Conservation (phyloP, 2,888 invertebrate genomes). For the Micoletzkya japonica region DNA sequence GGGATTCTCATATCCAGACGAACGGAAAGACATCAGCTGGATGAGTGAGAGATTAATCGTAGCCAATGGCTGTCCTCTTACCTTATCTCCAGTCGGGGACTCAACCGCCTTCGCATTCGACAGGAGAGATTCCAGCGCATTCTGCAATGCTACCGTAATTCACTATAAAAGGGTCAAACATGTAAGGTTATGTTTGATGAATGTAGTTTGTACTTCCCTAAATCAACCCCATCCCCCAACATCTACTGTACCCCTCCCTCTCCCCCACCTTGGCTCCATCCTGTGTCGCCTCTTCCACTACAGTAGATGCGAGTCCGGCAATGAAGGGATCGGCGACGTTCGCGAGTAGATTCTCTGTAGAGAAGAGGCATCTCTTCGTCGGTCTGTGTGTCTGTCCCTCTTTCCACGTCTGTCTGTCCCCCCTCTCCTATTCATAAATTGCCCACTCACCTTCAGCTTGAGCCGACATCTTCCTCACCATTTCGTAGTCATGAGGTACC, state of each 20-base stretch:
- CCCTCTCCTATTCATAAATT: neutral
- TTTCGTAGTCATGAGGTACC: neutral
- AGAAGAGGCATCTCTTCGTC: neutral
- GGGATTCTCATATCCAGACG: slow-evolving; percentile 26
- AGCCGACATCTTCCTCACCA: slow-evolving; percentile 3
- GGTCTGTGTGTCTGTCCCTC: neutral
- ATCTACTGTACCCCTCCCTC: neutral
- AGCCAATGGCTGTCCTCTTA: neutral
- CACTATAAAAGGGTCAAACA: too few relatives aligned
- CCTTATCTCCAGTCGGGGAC: slow-evolving; percentile 22
- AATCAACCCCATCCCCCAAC: too few relatives aligned
- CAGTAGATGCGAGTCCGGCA: slow-evolving; percentile 27
- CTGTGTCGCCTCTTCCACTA: slow-evolving; percentile 23
- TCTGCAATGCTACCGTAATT: too few relatives aligned
- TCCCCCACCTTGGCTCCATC: slow-evolving; percentile 27
- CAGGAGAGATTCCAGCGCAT: slow-evolving; percentile 16
- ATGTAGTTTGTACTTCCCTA: too few relatives aligned
- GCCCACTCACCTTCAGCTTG: slow-evolving; percentile 15
- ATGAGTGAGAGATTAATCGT: slow-evolving; percentile 1
- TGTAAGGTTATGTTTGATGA: too few relatives aligned
- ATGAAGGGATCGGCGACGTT: slow-evolving; percentile 20
- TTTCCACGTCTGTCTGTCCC: neutral
- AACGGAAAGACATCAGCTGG: slow-evolving; percentile 28
- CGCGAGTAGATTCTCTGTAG: slow-evolving; percentile 17
- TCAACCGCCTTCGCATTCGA: slow-evolving; percentile 1